Evolutionary conservation across 2,113 vertebrate genomes (phyloP), one percentile per base, ranked within the genome.

Genomic region (Amblyornis subalaris): DNA sequence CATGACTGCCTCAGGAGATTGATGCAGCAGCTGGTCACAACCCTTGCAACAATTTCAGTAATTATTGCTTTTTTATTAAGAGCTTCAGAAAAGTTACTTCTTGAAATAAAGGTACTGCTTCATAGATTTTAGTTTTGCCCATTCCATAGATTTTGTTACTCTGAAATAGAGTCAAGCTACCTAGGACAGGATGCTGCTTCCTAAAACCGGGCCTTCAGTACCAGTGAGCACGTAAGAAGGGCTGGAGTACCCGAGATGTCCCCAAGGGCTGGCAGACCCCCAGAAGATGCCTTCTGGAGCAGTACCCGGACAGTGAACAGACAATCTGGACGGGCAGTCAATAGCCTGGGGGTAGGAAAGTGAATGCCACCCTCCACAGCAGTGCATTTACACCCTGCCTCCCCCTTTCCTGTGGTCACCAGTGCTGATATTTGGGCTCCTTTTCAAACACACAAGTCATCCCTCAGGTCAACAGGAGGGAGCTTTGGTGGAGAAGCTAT

Each of bases 181-280:
- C 48, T 20, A 35, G 62, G 11, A 44, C 12, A 6, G 9, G n/a
- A 61, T 42, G 23, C 6, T 51, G 28, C 10, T 51, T 28, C 40
- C 38, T 79, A 62, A 77, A 65, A 28, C 4, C 16, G 36, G 22
- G 31, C 12, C 51, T 74, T 40, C 29, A 9, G 22, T 29, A 61
- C 9, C 51, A 35, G 21, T 8, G 26, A 75, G 45, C 13, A 25
- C 0, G 0, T 61, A 33, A 82, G 15, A 25, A 78, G 33, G 6
- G 4, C 58, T 54, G 5, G 29, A 57, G 33, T 12, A 74, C 3
- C 14, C 0, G 0, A 33, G 44, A 60, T 10, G 6, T 66, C 5
- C 16, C 31, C 38, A 40, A n/a, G 21, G 6, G 5, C 26, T 62
- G 12, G 44, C 1, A 12, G 18, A 70, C 7, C 12, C 35, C 21